Evolutionary conservation across 2,113 vertebrate species (phyloP).

Genomic region (Sylvilagus bachmani): DNA sequence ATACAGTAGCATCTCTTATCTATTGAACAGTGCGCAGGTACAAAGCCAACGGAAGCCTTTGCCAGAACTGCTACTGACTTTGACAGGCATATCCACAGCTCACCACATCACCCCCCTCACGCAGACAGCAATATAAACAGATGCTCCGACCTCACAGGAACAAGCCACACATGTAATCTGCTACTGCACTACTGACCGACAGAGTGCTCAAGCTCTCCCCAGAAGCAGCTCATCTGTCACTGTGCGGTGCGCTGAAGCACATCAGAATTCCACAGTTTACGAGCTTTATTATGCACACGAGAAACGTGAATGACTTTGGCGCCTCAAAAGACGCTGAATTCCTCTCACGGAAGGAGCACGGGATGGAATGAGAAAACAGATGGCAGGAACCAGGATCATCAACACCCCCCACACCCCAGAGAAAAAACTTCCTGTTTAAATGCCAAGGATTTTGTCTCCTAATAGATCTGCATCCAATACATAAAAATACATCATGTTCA

Average conservation of each 20-base stretch:
- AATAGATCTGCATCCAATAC: conserved; percentile 79
- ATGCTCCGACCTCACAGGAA: conserved; percentile 87
- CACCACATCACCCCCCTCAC: conserved; percentile 57
- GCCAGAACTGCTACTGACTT: conserved; percentile 83
- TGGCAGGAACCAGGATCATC: conserved; percentile 84
- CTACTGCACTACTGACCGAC: conserved; percentile 84
- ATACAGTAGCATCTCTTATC: conserved; percentile 81
- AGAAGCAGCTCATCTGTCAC: conserved; percentile 81
- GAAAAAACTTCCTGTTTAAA: conserved; percentile 83
- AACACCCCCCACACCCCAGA: conserved; percentile 79
- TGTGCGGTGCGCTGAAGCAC: conserved; percentile 82
- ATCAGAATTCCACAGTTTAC: conserved; percentile 85
- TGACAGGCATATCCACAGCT: conserved; percentile 83
- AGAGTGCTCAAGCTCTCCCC: conserved; percentile 82
- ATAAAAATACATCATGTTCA: conserved; percentile 80
- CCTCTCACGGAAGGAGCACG: conserved; percentile 81
- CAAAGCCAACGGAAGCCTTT: conserved; percentile 83
- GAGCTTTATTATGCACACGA: conserved; percentile 84
- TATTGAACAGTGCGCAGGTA: conserved; percentile 82
- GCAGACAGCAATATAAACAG: conserved; percentile 85
- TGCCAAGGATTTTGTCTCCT: conserved; percentile 83
- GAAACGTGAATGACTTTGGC: conserved; percentile 86
- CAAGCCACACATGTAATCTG: conserved; percentile 84
- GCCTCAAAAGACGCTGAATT: conserved; percentile 83
- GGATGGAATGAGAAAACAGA: conserved; percentile 87